Evolutionary conservation across 2,888 invertebrate genomes (phyloP), one percentile per base, ranked within the genome.

Genomic region (Pherbina coryleti): DNA sequence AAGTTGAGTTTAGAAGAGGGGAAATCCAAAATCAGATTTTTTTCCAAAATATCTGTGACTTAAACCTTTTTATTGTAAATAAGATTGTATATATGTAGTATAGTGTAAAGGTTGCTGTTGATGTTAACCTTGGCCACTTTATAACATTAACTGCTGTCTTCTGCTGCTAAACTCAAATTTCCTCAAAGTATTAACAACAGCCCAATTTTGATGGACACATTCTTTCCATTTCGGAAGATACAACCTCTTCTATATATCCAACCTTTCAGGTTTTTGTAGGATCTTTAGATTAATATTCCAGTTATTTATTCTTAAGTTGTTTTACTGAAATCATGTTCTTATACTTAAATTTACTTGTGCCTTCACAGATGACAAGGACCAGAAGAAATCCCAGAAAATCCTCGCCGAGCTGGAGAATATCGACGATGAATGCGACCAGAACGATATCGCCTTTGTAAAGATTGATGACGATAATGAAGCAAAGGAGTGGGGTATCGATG

Each of bases 381-480:
- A 97, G 88, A 96, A 96, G 91, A 95, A 96, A 90, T 96, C 96
- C 88, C 95, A 96, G 89, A 95, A 96, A 89, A 92, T 96, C 78
- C 91, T 97, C 81, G 90, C 91, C 74, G 97, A 96, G 89, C 90
- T 97, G 85, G 97, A 97, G 90, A 97, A 96, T 87, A 97, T 97
- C 84, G 97, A 97, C 87, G 97, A 97, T 86, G 97, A 97, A 88
- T 96, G 96, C 90, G 97, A 97, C 89, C 95, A 95, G 86, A 96
- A 97, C 87, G 95, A 95, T 86, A 97, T 97, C 84, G 95, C 95
- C 72, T 97, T 97, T 88, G 97, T 97, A 8, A 97, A 97, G 90
- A 97, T 97, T 85, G 95, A 96, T 86, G 95, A 97, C 85, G 94
- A 95, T 81, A 93, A 93, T 78, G 96, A 97, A 89, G 97, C 96